Conservation (phyloP, 2,797 vertebrate species). For the Pseudomugil tenellus region DNA sequence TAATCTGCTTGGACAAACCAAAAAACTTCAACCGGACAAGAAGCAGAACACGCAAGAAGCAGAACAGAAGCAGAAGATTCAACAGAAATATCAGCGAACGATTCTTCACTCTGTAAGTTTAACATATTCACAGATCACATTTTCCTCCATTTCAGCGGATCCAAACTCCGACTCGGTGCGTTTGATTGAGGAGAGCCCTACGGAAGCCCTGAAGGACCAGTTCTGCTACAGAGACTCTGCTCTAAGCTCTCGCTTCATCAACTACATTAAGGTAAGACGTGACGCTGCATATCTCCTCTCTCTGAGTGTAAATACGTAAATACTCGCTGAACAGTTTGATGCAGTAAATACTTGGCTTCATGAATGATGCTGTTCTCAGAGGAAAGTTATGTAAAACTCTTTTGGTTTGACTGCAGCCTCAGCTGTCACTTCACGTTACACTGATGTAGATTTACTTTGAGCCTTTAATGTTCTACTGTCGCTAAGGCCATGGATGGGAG, state of each 20-base stretch:
- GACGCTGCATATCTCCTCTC: background rate
- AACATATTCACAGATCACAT: background rate
- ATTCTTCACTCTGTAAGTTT: no score
- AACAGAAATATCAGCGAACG: background rate
- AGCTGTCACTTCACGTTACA: conserved; percentile 5
- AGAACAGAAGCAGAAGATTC: background rate
- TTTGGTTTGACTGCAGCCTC: conserved; percentile 16
- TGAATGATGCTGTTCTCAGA: conserved; percentile 6
- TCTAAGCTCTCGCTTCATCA: conserved; percentile 85
- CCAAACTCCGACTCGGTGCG: conserved; percentile 57
- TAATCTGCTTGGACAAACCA: no score
- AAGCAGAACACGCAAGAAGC: no score
- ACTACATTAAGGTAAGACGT: conserved; percentile 88
- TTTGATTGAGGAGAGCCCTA: conserved; percentile 77
- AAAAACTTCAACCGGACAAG: no score
- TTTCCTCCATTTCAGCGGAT: conserved; percentile 48
- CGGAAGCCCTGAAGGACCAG: conserved; percentile 79
- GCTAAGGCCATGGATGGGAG: no score
- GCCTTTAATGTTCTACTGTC: no score
- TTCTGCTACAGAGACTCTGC: conserved; percentile 77
- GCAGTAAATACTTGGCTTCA: conserved; percentile 6
- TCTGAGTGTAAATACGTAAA: background rate
- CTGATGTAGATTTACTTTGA: no score
- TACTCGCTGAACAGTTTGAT: conserved; percentile 6
- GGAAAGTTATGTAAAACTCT: conserved; percentile 12